These are phyloP conservation scores for Zoanthus sansibaricus DNA, from an alignment of 92 coral and sea anemone species.

Conservation along the genomic window DNA sequence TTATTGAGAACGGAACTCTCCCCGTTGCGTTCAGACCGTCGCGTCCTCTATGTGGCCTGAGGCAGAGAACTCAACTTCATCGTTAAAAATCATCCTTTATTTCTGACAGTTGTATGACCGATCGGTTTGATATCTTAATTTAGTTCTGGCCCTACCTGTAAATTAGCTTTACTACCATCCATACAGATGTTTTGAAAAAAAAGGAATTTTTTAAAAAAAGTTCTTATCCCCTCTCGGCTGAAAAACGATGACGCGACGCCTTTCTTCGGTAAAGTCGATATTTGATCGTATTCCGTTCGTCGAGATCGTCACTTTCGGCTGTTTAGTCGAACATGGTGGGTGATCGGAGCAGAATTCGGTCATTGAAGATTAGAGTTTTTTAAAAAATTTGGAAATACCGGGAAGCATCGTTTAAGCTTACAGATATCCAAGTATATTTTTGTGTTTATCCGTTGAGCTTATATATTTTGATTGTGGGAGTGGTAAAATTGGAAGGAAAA, in stretches of 20 bases:
- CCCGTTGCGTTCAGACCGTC: no score
- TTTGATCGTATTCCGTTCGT: not conserved
- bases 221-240: no score
- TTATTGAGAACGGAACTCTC: no score
- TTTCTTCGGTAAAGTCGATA: slow-evolving; percentile 7
- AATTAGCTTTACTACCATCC: no score
- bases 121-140: no score
- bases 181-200: no score
- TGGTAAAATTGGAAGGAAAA: slow-evolving; percentile 18
- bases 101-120: no score
- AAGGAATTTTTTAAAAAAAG: no score
- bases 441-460: slow-evolving; percentile 1
- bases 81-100: no score
- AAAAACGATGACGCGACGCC: not conserved
- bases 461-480: slow-evolving; percentile 30
- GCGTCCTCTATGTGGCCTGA: no score
- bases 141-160: no score
- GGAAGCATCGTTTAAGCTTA: not conserved
- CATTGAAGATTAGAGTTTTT: not conserved
- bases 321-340: slow-evolving; percentile 21
- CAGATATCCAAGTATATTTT: not conserved
- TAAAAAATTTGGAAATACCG: not conserved
- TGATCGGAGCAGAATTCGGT: not conserved
- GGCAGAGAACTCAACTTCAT: no score
- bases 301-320: not conserved